Evolutionary conservation across 2,113 vertebrate species (phyloP), one percentile per base, ranked within the genome.

Genomic region (Stegostoma tigrinum): DNA sequence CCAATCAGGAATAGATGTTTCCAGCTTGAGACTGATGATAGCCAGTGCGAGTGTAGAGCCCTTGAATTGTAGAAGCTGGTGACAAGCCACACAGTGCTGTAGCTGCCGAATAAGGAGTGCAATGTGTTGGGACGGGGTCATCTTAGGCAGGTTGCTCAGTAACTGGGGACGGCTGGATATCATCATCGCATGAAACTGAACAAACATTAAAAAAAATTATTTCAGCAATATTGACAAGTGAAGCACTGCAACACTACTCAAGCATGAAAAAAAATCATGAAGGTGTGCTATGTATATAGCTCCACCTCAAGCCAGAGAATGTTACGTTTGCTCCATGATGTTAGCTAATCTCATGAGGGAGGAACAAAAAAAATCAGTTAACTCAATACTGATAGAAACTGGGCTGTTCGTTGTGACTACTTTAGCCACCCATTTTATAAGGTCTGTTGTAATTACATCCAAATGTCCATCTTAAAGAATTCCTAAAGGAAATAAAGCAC

Each of bases 1-100:
- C 99, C 99, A 99, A 97, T 99, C 98, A 85, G 98, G 98, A 97
- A 98, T 98, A 96, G 98, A 98, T 96, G 98, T 99, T 98, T 99
- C 99, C 98, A 99, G 98, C 96, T 99, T 98, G 98, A 99, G 97
- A 96, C 98, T 99, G 97, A 99, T 96, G 96, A 99, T 98, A 96
- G 98, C 98, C 97, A 99, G 96, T 6, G 99, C 98, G 97, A 99
- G 97, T 98, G 99, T 98, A 97, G 99, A 99, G 96, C 99, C 99
- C 97, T 98, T 98, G 96, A 99, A 98, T 96, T 98, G 98, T 96
- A 98, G 97, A 96, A 99, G 97, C 61, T 98, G 98, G 98, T 97
- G 98, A 96, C 98, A 98, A 78, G 98, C 98, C 97, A 99, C 98
- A 97, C 99, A 99, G 96, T 97, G 98, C 97, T 98, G 98, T 90